Evolutionary conservation across 2,888 invertebrate species (phyloP).

Genomic region (Tortricodes alternella): DNA sequence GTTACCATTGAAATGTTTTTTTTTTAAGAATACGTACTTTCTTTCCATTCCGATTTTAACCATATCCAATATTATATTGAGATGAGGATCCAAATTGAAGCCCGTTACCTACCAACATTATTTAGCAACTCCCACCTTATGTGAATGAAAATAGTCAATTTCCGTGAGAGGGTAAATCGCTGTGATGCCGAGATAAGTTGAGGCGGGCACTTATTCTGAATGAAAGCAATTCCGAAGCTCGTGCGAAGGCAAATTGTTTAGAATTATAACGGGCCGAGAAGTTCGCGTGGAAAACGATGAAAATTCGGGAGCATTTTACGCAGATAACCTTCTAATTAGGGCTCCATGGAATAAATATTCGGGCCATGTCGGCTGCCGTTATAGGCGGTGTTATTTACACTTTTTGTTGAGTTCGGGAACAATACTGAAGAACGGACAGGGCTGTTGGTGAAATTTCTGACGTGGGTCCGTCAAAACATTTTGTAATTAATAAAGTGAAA

Average conservation of each 20-base stretch:
- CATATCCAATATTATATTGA: background rate
- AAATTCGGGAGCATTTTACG: conserved; percentile 29
- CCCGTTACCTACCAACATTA: conserved; percentile 8
- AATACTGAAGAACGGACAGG: background rate
- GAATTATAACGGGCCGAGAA: conserved; percentile 44
- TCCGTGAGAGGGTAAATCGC: conserved; percentile 46
- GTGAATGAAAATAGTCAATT: conserved; percentile 51
- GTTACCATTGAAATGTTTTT: background rate
- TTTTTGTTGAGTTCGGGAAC: conserved; percentile 12
- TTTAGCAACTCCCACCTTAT: conserved; percentile 35
- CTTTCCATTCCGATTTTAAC: background rate
- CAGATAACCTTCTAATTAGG: conserved; percentile 33
- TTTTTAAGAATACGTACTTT: background rate
- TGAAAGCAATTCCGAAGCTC: conserved; percentile 50
- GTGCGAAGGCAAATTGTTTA: conserved; percentile 50
- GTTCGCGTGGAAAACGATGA: conserved; percentile 34
- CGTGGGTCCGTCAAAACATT: background rate
- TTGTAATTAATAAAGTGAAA: background rate
- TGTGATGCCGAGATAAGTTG: conserved; percentile 51
- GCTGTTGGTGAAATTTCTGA: background rate
- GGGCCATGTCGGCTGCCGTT: conserved; percentile 17
- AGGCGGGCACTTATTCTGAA: conserved; percentile 47
- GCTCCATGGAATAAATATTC: conserved; percentile 30
- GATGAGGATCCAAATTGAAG: background rate
- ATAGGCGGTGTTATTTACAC: conserved; percentile 28